Conservation (phyloP, 2,113 vertebrate genomes). For the Scortum barcoo region DNA sequence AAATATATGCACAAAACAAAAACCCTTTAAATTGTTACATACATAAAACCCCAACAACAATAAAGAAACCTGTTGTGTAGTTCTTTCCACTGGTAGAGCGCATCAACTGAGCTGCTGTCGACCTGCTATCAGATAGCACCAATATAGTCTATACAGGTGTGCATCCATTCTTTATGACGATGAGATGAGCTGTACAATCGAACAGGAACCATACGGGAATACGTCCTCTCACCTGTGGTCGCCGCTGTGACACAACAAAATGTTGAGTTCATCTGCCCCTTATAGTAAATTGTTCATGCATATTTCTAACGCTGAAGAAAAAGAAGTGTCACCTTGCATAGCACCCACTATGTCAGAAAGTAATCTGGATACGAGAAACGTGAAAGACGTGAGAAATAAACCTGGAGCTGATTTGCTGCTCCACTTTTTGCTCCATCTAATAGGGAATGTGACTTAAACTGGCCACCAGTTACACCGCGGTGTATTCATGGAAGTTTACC, state of each 20-base stretch:
- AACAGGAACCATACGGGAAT: conserved; percentile 35
- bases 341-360: conserved; percentile 46
- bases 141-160: conserved; percentile 47
- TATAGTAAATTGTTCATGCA: conserved; percentile 35
- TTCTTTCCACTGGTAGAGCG: conserved; percentile 55
- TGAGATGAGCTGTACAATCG: conserved; percentile 46
- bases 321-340: conserved; percentile 35
- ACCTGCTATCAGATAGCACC: conserved; percentile 63
- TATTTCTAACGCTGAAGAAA: conserved; percentile 32
- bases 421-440: conserved; percentile 50
- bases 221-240: conserved; percentile 24
- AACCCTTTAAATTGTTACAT: conserved; percentile 38
- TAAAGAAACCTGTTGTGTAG: conserved; percentile 70
- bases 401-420: background rate
- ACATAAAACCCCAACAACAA: conserved; percentile 64
- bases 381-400: conserved; percentile 34
- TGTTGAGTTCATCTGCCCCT: conserved; percentile 36
- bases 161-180: conserved; percentile 33
- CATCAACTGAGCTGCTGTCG: conserved; percentile 45
- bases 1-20: conserved; percentile 75
- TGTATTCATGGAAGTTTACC: conserved; percentile 31
- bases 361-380: conserved; percentile 28
- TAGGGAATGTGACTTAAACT: conserved; percentile 77
- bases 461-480: conserved; percentile 52
- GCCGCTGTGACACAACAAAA: conserved; percentile 50